Evolutionary conservation across 2,113 vertebrate species (phyloP).

Genomic region (Semicossyphus pulcher): DNA sequence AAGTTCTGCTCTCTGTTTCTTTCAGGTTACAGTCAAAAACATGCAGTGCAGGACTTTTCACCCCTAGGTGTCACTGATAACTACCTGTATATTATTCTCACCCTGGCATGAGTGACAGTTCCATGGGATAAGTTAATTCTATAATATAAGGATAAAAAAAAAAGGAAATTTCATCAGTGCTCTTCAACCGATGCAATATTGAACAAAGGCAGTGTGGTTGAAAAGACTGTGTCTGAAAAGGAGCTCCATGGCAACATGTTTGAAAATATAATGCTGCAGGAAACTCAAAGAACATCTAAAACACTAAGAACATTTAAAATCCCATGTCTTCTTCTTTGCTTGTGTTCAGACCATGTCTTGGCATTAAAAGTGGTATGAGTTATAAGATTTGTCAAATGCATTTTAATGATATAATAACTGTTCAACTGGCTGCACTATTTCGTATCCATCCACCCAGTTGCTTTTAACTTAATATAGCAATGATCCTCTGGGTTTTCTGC

Average conservation of each 20-base stretch:
- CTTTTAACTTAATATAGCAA: constrained; percentile 54
- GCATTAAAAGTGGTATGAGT: constrained; percentile 29
- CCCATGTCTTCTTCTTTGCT: not conserved
- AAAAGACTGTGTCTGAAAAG: constrained; percentile 1
- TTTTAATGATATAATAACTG: constrained; percentile 38
- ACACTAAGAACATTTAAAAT: constrained; percentile 10
- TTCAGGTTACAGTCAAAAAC: not conserved
- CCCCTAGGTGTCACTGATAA: constrained; percentile 79
- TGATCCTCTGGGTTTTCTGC: constrained; percentile 9
- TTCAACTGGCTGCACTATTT: constrained; percentile 36
- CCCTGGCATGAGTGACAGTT: not conserved
- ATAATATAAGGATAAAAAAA: not conserved
- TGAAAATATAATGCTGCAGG: not conserved
- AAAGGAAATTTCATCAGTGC: not conserved
- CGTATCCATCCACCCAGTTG: constrained; percentile 23
- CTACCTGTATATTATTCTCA: constrained; percentile 29
- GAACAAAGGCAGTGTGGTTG: not conserved
- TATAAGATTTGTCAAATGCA: constrained; percentile 41
- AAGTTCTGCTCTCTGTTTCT: not conserved
- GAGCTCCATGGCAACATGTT: constrained; percentile 7
- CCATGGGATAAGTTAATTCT: too few species aligned
- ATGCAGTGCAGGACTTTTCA: constrained; percentile 33
- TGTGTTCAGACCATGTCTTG: constrained; percentile 51
- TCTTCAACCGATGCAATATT: not conserved
- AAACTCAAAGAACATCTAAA: not conserved